Percentiles rank a stretch among this genome's conserved stretches.
These are phyloP conservation scores for Phalacrocorax aristotelis DNA, from an alignment of 2,113 vertebrate genomes.

Conservation along the genomic window DNA sequence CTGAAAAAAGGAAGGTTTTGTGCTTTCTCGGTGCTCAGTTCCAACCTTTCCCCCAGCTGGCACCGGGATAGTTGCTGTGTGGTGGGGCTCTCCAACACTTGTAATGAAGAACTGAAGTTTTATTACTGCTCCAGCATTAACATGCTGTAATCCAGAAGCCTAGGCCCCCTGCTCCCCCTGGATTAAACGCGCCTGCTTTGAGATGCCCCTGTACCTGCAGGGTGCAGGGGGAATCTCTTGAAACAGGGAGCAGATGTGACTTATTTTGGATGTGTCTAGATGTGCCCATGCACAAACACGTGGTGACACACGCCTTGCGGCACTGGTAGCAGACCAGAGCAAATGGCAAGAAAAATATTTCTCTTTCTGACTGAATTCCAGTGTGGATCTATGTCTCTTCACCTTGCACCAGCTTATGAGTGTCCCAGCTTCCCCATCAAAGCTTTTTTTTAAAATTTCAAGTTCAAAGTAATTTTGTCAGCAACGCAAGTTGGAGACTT, in stretches of 20 bases:
- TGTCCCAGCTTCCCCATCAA: background rate
- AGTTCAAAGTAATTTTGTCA: background rate
- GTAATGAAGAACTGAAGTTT: background rate
- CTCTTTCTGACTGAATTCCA: background rate
- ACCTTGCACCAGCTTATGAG: background rate
- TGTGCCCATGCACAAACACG: background rate
- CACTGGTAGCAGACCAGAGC: background rate
- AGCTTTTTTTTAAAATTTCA: background rate
- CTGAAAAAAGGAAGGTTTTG: background rate
- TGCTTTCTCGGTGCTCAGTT: background rate
- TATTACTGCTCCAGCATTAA: background rate
- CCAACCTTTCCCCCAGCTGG: background rate
- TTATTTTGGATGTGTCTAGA: background rate
- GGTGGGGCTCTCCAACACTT: background rate
- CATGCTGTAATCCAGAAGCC: background rate
- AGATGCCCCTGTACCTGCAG: background rate
- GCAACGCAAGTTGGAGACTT: background rate
- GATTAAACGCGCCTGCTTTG: background rate
- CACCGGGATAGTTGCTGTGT: background rate
- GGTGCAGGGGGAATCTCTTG: background rate
- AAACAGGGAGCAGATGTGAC: background rate
- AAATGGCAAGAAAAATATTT: background rate
- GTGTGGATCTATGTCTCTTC: background rate
- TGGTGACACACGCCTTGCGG: background rate
- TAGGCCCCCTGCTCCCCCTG: rapidly evolving